Conservation (phyloP, 1,140 invertebrate species). For the Liolophura sinensis region DNA sequence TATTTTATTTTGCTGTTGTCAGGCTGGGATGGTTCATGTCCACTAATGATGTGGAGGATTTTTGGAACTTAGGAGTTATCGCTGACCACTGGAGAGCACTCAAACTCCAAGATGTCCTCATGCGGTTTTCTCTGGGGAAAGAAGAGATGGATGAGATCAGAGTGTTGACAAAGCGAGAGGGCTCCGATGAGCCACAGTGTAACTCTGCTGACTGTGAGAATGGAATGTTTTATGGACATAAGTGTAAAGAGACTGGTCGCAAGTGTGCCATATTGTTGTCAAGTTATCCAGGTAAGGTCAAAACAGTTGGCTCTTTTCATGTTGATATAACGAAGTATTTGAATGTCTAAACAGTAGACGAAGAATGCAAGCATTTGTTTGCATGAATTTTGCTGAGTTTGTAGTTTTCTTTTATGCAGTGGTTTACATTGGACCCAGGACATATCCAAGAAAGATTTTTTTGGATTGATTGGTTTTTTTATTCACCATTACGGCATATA, state of each 20-base stretch:
- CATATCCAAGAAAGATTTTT: too few relatives aligned
- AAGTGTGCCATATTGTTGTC: constrained; percentile 67
- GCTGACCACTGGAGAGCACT: constrained; percentile 48
- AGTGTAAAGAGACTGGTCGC: constrained; percentile 55
- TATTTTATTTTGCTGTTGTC: constrained; percentile 9
- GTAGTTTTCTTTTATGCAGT: too few relatives aligned
- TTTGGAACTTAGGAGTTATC: constrained; percentile 30
- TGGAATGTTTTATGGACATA: constrained; percentile 65
- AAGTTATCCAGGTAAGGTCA: constrained; percentile 50
- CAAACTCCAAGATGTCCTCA: constrained; percentile 19
- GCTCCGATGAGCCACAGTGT: constrained; percentile 56
- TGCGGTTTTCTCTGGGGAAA: constrained; percentile 28
- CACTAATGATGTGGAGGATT: constrained; percentile 35
- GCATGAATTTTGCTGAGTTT: too few relatives aligned
- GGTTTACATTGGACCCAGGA: too few relatives aligned
- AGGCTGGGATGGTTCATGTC: constrained; percentile 77
- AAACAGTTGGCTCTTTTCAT: too few relatives aligned
- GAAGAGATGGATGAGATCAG: constrained; percentile 20
- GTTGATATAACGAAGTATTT: too few relatives aligned
- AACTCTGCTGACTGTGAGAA: constrained; percentile 60
- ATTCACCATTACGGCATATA: too few relatives aligned
- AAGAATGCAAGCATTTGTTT: too few relatives aligned
- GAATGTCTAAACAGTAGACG: too few relatives aligned
- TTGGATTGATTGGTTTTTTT: too few relatives aligned
- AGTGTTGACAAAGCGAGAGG: constrained; percentile 26